Percentiles rank a stretch among this genome's conserved stretches.
Evolutionary conservation across 2,797 vertebrate species (phyloP).

Genomic region (Neoniphon sammara): DNA sequence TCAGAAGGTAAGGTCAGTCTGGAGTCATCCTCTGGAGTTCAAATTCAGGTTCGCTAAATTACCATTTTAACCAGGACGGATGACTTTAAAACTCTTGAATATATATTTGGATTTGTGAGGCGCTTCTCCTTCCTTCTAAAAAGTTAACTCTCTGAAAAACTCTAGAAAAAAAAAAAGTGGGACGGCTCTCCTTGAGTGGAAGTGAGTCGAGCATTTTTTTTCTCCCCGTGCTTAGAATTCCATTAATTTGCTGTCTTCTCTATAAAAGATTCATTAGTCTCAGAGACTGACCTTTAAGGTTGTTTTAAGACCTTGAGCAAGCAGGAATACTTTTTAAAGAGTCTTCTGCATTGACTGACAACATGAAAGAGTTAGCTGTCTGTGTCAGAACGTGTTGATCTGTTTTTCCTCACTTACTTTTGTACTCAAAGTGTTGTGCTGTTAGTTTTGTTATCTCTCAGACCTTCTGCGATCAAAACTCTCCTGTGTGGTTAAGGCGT

Average conservation of each 20-base stretch:
- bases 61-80: too few relatives aligned
- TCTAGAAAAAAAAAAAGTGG: background rate
- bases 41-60: too few relatives aligned
- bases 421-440: conserved; percentile 6
- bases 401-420: background rate
- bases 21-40: too few relatives aligned
- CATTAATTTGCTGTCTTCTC: conserved; percentile 10
- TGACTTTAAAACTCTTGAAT: too few relatives aligned
- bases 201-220: conserved; percentile 11
- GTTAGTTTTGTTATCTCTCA: conserved; percentile 2
- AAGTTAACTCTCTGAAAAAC: conserved; percentile 3
- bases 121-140: background rate
- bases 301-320: conserved; percentile 46
- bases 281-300: conserved; percentile 10
- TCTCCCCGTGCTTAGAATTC: background rate
- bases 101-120: background rate
- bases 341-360: conserved; percentile 46
- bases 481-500: conserved; percentile 30
- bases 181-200: conserved; percentile 17
- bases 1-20: too few relatives aligned
- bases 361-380: conserved; percentile 18
- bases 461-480: conserved; percentile 16
- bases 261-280: conserved; percentile 17
- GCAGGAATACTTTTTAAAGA: conserved; percentile 31
- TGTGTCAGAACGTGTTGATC: conserved; percentile 39